Evolutionary conservation across 2,888 invertebrate genomes (phyloP).

Genomic region (Microplitis manilae): DNA sequence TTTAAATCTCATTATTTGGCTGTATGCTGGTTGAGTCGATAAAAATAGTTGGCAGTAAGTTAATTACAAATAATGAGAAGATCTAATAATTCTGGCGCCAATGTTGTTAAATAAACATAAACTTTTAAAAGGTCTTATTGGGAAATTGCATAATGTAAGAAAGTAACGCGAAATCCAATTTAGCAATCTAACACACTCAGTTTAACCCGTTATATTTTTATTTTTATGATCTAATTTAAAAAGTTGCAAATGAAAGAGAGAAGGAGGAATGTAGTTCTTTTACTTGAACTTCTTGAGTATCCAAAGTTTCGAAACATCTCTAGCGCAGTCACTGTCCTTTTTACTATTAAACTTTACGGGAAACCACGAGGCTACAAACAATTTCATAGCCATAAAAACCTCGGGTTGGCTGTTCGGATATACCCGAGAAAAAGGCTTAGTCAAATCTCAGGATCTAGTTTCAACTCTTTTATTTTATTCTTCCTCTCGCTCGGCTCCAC

Average conservation of each 20-base stretch:
- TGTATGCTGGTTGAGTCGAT: too few relatives aligned
- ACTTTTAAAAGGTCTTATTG: constrained; percentile 11
- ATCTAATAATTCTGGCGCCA: too few relatives aligned
- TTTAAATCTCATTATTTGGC: too few relatives aligned
- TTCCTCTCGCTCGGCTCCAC: not conserved
- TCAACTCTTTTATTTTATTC: not conserved
- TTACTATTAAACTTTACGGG: constrained; percentile 48
- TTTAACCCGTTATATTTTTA: constrained; percentile 3
- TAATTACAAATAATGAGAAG: too few relatives aligned
- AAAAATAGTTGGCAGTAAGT: too few relatives aligned
- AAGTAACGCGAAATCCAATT: not conserved
- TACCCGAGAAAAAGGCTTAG: not conserved
- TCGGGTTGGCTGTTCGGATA: not conserved
- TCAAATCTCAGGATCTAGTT: constrained; percentile 17
- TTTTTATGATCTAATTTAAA: constrained; percentile 2
- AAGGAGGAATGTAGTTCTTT: constrained; percentile 23
- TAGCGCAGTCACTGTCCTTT: constrained; percentile 44
- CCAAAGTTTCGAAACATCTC: constrained; percentile 13
- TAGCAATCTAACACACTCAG: not conserved
- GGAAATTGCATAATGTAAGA: constrained; percentile 6
- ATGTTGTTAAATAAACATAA: constrained; percentile 4
- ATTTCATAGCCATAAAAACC: constrained; percentile 43
- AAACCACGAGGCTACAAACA: constrained; percentile 45
- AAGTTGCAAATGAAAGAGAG: not conserved
- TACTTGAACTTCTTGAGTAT: constrained; percentile 22